Conservation (phyloP, 2,797 vertebrate species). For the Poecilia picta region DNA sequence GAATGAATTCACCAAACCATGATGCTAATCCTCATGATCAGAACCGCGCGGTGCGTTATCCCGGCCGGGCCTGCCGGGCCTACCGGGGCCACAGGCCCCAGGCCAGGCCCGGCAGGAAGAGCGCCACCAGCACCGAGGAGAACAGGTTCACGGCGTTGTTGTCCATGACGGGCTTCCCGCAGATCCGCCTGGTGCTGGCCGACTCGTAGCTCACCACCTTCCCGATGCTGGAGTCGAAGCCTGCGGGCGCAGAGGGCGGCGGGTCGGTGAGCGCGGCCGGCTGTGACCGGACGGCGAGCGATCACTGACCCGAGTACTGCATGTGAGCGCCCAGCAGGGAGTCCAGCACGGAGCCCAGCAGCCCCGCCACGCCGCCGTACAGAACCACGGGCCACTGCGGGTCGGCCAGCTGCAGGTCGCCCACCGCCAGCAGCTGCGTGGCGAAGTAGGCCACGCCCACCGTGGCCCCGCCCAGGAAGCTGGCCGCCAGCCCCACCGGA, state of each 20-base stretch:
- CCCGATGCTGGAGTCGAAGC: slow-evolving; percentile 87
- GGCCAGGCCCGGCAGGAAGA: slow-evolving; percentile 87
- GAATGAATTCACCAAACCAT: background rate
- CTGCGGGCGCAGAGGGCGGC: slow-evolving; percentile 61
- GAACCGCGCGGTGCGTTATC: background rate
- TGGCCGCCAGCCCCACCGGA: slow-evolving; percentile 86
- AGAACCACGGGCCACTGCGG: slow-evolving; percentile 93
- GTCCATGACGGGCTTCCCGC: slow-evolving; percentile 93
- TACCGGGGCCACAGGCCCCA: slow-evolving; percentile 89
- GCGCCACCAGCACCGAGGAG: slow-evolving; percentile 88
- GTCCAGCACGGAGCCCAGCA: slow-evolving; percentile 92
- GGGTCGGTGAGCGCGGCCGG: background rate
- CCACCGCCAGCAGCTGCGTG: slow-evolving; percentile 85
- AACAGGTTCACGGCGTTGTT: slow-evolving; percentile 98
- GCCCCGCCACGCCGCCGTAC: slow-evolving; percentile 89
- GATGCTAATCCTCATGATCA: background rate
- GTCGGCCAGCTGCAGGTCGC: slow-evolving; percentile 86
- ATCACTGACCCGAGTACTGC: slow-evolving; percentile 88
- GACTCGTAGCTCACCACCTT: slow-evolving; percentile 89
- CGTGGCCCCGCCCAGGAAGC: slow-evolving; percentile 87
- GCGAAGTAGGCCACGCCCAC: slow-evolving; percentile 89
- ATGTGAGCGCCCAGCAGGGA: slow-evolving; percentile 94
- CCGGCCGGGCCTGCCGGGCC: too few species aligned
- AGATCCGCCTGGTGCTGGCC: slow-evolving; percentile 83
- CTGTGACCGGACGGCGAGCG: background rate